These are phyloP conservation scores for Monarcha castaneiventris DNA, from an alignment of 2,113 vertebrate species.

Conservation along the genomic window DNA sequence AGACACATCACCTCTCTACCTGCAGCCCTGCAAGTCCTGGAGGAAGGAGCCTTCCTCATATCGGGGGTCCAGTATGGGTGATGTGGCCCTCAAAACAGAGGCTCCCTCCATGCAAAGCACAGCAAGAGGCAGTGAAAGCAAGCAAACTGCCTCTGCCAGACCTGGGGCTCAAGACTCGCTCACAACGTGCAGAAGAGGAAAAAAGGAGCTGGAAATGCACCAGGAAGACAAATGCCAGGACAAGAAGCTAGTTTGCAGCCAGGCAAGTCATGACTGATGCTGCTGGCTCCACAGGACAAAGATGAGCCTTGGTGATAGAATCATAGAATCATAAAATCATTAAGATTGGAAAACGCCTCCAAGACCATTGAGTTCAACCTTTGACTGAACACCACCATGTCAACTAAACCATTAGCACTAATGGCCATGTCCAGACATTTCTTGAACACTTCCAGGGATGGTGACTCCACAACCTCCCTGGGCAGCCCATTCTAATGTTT, in stretches of 20 bases:
- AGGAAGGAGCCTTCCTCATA: background rate
- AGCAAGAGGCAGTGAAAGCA: background rate
- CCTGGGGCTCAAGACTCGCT: background rate
- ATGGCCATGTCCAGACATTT: background rate
- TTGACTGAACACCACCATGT: background rate
- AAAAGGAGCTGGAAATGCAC: background rate
- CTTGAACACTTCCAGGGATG: background rate
- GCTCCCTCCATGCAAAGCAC: rapidly evolving
- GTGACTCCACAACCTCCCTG: background rate
- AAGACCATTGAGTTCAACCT: background rate
- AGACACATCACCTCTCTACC: background rate
- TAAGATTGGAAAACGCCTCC: background rate
- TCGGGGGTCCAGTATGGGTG: rapidly evolving
- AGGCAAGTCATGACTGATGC: background rate
- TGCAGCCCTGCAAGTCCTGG: background rate
- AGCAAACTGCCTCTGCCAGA: background rate
- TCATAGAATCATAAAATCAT: background rate
- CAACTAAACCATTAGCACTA: background rate
- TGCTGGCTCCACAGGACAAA: background rate
- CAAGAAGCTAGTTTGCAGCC: background rate
- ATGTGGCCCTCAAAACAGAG: background rate
- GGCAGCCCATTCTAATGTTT: background rate
- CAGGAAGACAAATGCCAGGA: background rate
- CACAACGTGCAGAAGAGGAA: background rate
- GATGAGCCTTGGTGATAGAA: background rate